Base-by-base conservation (phyloP, 2,113 vertebrate species). In the Coracopsis vasa region DNA sequence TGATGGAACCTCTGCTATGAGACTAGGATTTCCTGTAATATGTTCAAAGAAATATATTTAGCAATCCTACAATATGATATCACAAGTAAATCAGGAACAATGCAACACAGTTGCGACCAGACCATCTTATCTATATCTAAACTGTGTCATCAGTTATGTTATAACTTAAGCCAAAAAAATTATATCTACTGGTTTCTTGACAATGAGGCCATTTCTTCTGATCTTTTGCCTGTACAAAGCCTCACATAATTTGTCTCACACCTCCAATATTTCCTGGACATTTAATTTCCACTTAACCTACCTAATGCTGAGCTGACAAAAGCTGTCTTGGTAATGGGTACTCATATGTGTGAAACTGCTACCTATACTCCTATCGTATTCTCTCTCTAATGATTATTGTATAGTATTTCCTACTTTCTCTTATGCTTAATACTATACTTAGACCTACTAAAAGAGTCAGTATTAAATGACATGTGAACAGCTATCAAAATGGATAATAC, bases 261-360 rank as follows among this genome's bases (percentile, higher is more conserved):
- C 73, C 78, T 97, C 47, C 86, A 91, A 41, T 96, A 81, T 96
- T 95, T 96, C 88, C 95, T 94, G 91, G 86, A 88, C 74, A 88
- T 91, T 95, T 96, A 94, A 74, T 69, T 95, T 94, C 56, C 91
- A 95, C 78, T 97, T 95, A 97, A 84, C 21, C 41, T 75, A 86
- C 73, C 86, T 95, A 94, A 95, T 91, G 95, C 95, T 96, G 96
- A 97, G 65, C 93, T 95, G 91, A 96, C 95, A 95, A 89, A 97
- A 95, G 89, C 93, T 89, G 66, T 81, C 93, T 67, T 92, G 56
- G 61, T 95, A 97, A 97, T 96, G 95, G 94, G 80, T 79, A 95
- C 93, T 95, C 66, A 61, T 79, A 81, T 20, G 78, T 69, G 77
- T 7, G 11, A 95, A 95, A 69, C 86, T 67, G 61, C 86, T 95